phyloP scores from a whole-genome alignment of 2,797 vertebrate genomes.

The Pelodytes ibericus region DNA sequence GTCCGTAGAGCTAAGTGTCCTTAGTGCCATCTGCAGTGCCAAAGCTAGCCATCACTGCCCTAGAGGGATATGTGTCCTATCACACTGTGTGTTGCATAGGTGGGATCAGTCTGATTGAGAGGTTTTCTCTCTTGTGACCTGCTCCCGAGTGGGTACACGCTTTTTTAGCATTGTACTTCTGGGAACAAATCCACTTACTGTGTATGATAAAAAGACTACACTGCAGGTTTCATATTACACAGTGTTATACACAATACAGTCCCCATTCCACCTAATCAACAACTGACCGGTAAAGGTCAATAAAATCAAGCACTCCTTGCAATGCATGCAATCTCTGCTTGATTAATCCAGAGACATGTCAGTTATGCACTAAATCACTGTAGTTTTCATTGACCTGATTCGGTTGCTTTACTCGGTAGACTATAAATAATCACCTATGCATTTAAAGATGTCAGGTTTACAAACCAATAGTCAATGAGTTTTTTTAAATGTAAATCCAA shows the following conservation, averaged over 20 bases:
- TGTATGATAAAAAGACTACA: too few species aligned
- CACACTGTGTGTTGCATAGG: too few species aligned
- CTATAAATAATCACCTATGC: conserved; percentile 24
- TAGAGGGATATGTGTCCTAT: too few species aligned
- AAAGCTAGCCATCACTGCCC: too few species aligned
- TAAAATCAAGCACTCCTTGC: conserved; percentile 18
- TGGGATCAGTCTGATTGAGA: too few species aligned
- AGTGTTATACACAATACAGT: conserved; percentile 12
- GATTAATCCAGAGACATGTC: conserved; percentile 15
- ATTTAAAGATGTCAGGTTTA: conserved; percentile 23
- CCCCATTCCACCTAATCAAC: conserved; percentile 20
- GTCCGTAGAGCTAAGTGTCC: too few species aligned
- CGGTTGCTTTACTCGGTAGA: neutral
- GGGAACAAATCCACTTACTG: too few species aligned
- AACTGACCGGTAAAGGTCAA: conserved; percentile 29
- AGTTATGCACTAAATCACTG: conserved; percentile 2
- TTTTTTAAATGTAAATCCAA: neutral
- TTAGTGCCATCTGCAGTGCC: too few species aligned
- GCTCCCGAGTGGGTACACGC: too few species aligned
- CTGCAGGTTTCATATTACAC: neutral
- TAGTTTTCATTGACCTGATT: neutral
- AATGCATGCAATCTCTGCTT: conserved; percentile 15
- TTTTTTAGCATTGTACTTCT: too few species aligned
- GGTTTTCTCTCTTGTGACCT: too few species aligned
- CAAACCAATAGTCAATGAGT: conserved; percentile 22